Conservation (phyloP, 2,888 invertebrate species). For the Spisula subtruncata region DNA sequence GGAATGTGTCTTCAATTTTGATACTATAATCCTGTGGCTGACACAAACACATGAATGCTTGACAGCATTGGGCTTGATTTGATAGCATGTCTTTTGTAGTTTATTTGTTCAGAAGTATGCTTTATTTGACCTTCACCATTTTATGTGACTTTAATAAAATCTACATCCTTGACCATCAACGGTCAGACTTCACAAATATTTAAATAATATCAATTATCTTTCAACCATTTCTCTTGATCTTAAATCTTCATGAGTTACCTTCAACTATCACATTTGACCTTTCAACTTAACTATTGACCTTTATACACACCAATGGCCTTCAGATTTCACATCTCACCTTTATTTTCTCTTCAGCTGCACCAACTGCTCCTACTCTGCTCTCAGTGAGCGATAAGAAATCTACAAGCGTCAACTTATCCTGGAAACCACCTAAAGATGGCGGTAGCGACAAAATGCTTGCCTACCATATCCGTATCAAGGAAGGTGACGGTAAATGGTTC, state of each 20-base stretch:
- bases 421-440: slow-evolving; percentile 88
- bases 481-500: slow-evolving; percentile 93
- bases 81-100: no score
- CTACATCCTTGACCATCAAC: no score
- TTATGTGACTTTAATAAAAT: no score
- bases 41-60: no score
- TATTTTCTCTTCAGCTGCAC: slow-evolving; percentile 76
- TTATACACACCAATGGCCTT: background rate
- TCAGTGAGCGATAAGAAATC: slow-evolving; percentile 76
- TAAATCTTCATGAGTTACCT: no score
- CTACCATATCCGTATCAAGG: slow-evolving; percentile 88
- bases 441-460: slow-evolving; percentile 86
- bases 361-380: slow-evolving; percentile 79
- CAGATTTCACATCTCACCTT: background rate
- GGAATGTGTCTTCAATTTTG: no score
- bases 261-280: background rate
- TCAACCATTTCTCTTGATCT: no score
- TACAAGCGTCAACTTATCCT: slow-evolving; percentile 83
- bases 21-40: no score
- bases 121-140: background rate
- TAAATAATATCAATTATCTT: no score
- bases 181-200: no score
- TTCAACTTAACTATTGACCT: background rate
- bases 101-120: no score
- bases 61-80: no score